Evolutionary conservation across 2,797 vertebrate species (phyloP).

Genomic region (Mormyrops boulengeri): DNA sequence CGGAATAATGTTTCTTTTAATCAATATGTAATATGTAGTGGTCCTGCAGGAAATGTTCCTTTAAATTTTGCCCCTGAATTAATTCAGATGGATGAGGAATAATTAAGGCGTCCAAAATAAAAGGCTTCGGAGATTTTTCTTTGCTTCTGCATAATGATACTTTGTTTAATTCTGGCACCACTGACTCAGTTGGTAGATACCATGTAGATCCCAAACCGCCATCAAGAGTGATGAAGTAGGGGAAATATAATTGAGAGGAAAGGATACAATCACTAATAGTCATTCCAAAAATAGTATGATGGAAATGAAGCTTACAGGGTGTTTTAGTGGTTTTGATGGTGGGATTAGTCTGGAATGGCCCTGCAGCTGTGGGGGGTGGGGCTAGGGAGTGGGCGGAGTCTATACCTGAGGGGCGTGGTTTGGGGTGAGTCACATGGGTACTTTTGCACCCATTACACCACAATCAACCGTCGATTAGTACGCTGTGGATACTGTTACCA

Average conservation of each 20-base stretch:
- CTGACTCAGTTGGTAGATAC: slow-evolving; percentile 68
- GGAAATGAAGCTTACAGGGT: slow-evolving; percentile 54
- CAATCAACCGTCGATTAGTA: neutral
- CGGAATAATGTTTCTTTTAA: neutral
- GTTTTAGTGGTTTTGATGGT: slow-evolving; percentile 54
- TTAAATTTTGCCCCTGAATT: slow-evolving; percentile 23
- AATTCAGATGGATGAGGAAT: slow-evolving; percentile 27
- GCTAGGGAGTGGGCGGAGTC: neutral
- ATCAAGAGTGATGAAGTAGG: slow-evolving; percentile 59
- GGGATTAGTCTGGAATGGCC: slow-evolving; percentile 12
- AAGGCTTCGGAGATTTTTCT: slow-evolving; percentile 27
- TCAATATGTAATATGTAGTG: neutral
- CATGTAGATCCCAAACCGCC: slow-evolving; percentile 9
- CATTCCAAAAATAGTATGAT: slow-evolving; percentile 64
- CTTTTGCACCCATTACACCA: neutral
- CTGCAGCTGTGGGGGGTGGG: neutral
- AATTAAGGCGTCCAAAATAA: slow-evolving; percentile 25
- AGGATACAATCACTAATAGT: slow-evolving; percentile 70
- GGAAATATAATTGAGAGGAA: slow-evolving; percentile 59
- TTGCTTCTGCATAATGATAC: slow-evolving; percentile 51
- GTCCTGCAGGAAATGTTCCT: slow-evolving; percentile 12
- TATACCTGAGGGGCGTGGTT: neutral
- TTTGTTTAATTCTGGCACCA: slow-evolving; percentile 58
- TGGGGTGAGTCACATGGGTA: neutral
- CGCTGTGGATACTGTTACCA: neutral